These are phyloP conservation scores for Drosophila bipectinata DNA, from an alignment of 1,140 invertebrate genomes.

Conservation along the genomic window DNA sequence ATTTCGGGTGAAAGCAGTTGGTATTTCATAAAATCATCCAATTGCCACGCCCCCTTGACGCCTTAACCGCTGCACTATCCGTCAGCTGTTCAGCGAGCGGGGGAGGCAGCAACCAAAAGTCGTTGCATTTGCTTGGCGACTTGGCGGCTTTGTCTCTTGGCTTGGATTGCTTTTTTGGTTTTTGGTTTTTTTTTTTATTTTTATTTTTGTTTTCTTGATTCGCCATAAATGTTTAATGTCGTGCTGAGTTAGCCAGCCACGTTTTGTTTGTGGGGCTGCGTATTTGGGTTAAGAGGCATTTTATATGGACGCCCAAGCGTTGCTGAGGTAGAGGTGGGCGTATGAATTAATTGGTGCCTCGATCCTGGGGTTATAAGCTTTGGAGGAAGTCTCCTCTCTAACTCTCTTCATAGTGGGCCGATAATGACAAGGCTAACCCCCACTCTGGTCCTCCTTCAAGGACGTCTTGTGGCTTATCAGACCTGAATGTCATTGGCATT, in stretches of 20 bases:
- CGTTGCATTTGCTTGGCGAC: constrained; percentile 34
- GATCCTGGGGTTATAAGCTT: background rate
- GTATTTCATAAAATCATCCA: constrained; percentile 46
- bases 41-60: constrained; percentile 29
- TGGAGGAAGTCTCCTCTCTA: background rate
- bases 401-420: constrained; percentile 8
- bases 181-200: constrained; percentile 23
- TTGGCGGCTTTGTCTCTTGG: constrained; percentile 28
- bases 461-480: constrained; percentile 66
- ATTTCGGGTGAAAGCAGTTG: constrained; percentile 58
- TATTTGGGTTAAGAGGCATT: constrained; percentile 76
- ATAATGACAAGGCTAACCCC: constrained; percentile 10
- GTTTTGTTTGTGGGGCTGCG: constrained; percentile 57
- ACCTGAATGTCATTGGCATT: constrained; percentile 66
- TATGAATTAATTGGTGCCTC: constrained; percentile 34
- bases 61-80: constrained; percentile 49
- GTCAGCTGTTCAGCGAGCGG: constrained; percentile 62
- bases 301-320: constrained; percentile 52
- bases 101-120: constrained; percentile 10
- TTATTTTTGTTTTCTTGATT: constrained; percentile 56
- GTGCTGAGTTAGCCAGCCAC: constrained; percentile 63
- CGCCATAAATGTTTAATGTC: constrained; percentile 69
- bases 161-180: constrained; percentile 55
- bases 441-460: constrained; percentile 34
- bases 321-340: constrained; percentile 32